Evolutionary conservation across 1,140 invertebrate genomes (phyloP), one percentile per base, ranked within the genome.

Genomic region (Pseudomyrmex sp.): DNA sequence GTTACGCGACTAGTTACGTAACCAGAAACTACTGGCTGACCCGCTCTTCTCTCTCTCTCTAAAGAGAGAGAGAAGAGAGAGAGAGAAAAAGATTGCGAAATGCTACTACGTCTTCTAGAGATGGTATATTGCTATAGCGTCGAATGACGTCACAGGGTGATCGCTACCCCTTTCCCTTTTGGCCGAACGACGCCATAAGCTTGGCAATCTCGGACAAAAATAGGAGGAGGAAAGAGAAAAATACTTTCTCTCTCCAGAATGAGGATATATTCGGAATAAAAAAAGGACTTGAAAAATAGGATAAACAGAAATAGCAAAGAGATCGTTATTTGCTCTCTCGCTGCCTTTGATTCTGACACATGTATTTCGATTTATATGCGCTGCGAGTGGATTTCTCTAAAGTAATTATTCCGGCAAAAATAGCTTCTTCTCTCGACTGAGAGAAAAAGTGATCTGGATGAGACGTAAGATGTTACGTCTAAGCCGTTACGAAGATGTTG

Each of bases 1-100:
- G 85, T 84, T 86, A 84, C 18, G 69, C 68, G 83, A 77, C 15
- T 68, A 44, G 44, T 86, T 86, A 69, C 63, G 58, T 85, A 86
- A 86, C 54, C 65, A 65, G 44, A 72, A 58, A 66, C 82, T 84
- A 74, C 52, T 35, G 54, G 48, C 65, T 61, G 66, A 61, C 66
- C 44, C 46, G 54, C 20, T 79, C 65, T 7, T 15, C 35, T 35
- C 5, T 35, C 35, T 35, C 50, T 10, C 50, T 52, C 50, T 52
- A n/a, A n/a, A n/a, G n/a, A 44, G 12, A 52, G 4, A 8, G 59
- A 44, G 50, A 50, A 0, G n/a, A 35, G 35, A 52, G 50, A 52
- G 50, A 5, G 20, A 58, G 65, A 8, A 7, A 35, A 46, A 50
- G 70, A 44, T 46, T 15, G 54, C 18, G 23, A 59, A 80, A 61